Evolutionary conservation across 2,888 invertebrate genomes (phyloP), one percentile per base, ranked within the genome.

Genomic region (Furcula furcula): DNA sequence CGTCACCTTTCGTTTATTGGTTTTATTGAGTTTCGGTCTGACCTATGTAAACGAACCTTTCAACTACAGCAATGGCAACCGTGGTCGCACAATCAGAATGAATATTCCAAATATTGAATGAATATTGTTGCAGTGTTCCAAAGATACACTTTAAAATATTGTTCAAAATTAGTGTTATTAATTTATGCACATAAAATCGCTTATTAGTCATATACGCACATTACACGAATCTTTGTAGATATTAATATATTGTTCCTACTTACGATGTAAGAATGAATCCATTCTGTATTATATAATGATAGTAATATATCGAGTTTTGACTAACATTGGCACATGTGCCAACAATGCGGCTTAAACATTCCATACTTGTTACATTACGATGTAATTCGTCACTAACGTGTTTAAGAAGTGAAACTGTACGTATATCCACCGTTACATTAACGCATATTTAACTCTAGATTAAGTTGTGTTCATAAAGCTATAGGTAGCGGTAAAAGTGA

Each of bases 321-420:
- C 37, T 40, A 34, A 31, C 21, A 20, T 37, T 47, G 39, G 45
- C 42, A n/a, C 20, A 11, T 4, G 11, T 29, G 48, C 40, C 52
- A 34, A 53, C 30, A 19, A 44, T 40, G 31, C 55, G 46, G 46
- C 45, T 55, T 55, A 40, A 40, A 58, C 56, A 57, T 57, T 57
- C 56, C 56, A 57, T 45, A 33, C 36, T 41, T 10, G 20, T 28
- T 28, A 28, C 18, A 28, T 18, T 36, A 37, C 7, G 16, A 50
- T 40, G 29, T 45, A 7, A 28, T 22, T 12, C 43, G 27, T 54
- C 39, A 44, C 45, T 55, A 52, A 53, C 45, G 33, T 56, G 54
- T 54, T 44, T 59, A 53, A 46, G 46, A 42, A 47, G 35, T 47
- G 35, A 30, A n/a, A n/a, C n/a, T n/a, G n/a, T n/a, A 31, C n/a